Percentiles rank a stretch among this genome's conserved stretches.
Evolutionary conservation across 2,797 vertebrate species (phyloP).

Genomic region (Arnoldichthys spilopterus): DNA sequence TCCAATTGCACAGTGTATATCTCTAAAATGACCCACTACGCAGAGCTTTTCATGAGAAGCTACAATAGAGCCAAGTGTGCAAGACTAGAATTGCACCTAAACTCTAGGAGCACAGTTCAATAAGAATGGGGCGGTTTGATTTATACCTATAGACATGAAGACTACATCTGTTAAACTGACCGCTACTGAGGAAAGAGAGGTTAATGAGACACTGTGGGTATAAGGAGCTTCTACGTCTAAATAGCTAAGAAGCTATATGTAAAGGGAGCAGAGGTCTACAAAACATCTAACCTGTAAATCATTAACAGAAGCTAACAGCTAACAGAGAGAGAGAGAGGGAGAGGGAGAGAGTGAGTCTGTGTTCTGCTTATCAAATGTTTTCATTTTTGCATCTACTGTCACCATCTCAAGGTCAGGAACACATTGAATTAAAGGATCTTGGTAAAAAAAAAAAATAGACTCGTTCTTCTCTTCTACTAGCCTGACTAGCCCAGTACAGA

Average conservation of each 20-base stretch:
- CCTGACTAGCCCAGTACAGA: conserved; percentile 6
- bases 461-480: not conserved
- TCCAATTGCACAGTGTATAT: not conserved
- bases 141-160: conserved; percentile 23
- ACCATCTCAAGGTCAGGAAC: too few species aligned
- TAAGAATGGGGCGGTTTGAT: not conserved
- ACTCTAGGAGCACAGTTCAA: not conserved
- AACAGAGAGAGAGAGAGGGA: not conserved
- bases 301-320: not conserved
- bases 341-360: not conserved
- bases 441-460: not conserved
- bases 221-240: not conserved
- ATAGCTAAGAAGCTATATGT: not conserved
- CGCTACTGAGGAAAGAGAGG: not conserved
- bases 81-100: not conserved
- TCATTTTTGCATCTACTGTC: too few species aligned
- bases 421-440: not conserved
- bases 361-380: too few species aligned
- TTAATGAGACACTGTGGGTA: not conserved
- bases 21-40: not conserved
- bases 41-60: not conserved
- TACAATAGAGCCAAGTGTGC: not conserved
- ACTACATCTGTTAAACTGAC: not conserved
- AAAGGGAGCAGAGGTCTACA: not conserved
- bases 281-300: conserved; percentile 12